Percentiles rank a stretch among this genome's conserved stretches.
These are phyloP conservation scores for Sebastes variabilis DNA, from an alignment of 2,797 vertebrate genomes.

Conservation along the genomic window DNA sequence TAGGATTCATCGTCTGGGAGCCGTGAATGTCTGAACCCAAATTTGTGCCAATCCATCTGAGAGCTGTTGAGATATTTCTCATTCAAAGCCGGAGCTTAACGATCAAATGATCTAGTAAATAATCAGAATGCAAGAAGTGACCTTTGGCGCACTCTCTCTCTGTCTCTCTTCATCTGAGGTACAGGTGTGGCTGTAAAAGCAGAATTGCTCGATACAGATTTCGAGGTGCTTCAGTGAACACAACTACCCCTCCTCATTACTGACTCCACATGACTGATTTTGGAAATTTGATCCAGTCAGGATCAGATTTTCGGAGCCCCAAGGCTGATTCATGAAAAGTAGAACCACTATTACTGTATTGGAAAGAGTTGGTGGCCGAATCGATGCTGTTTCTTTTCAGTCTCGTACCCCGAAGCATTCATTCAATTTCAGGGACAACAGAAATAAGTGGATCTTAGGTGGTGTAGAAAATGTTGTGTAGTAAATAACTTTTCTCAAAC, in stretches of 20 bases:
- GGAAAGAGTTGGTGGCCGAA: constrained; percentile 43
- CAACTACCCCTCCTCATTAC: constrained; percentile 41
- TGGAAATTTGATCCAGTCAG: constrained; percentile 46
- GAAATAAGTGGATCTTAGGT: constrained; percentile 42
- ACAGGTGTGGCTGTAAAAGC: constrained; percentile 10
- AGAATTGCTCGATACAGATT: constrained; percentile 22
- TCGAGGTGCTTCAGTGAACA: constrained; percentile 36
- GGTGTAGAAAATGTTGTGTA: constrained; percentile 23
- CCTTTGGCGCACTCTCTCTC: constrained; percentile 9
- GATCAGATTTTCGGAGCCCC: constrained; percentile 25
- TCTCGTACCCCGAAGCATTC: constrained; percentile 26
- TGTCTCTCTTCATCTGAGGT: constrained; percentile 1
- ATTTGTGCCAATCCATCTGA: background rate
- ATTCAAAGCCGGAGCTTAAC: background rate
- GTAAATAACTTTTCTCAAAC: background rate
- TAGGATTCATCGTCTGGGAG: background rate
- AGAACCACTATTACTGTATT: constrained; percentile 31
- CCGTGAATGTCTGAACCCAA: background rate
- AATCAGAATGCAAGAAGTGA: constrained; percentile 37
- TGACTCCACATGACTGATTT: constrained; percentile 50
- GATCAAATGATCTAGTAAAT: constrained; percentile 17
- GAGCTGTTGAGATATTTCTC: background rate
- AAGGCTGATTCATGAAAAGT: constrained; percentile 46
- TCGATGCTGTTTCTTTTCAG: constrained; percentile 47
- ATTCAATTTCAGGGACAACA: constrained; percentile 52